These are phyloP conservation scores for Pseudopipra pipra DNA, from an alignment of 2,113 vertebrate genomes.

Conservation along the genomic window DNA sequence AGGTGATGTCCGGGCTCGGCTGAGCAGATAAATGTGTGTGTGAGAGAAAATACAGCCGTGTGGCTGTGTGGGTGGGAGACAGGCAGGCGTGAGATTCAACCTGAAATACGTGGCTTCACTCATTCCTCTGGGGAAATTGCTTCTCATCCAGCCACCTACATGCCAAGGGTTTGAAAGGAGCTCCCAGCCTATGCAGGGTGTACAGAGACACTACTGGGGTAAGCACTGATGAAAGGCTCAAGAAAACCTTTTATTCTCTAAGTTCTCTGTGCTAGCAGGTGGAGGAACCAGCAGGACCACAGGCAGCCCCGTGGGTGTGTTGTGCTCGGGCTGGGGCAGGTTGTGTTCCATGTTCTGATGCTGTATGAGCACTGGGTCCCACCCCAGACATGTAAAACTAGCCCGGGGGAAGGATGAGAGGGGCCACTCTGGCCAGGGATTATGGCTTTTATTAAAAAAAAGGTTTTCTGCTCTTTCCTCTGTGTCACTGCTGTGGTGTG, in stretches of 20 bases:
- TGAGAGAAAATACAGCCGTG: background rate
- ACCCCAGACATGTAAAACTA: rapidly evolving
- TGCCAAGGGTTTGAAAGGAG: background rate
- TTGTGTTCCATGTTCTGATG: background rate
- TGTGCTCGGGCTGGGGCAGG: background rate
- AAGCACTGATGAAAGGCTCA: background rate
- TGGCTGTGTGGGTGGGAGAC: background rate
- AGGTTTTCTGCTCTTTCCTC: background rate
- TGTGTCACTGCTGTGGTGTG: rapidly evolving
- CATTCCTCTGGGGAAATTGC: background rate
- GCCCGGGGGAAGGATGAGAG: background rate
- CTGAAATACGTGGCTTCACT: background rate
- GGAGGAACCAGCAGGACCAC: background rate
- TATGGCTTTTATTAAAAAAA: background rate
- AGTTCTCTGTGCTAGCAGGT: background rate
- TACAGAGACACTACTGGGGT: background rate
- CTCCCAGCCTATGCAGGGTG: background rate
- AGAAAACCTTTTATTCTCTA: background rate
- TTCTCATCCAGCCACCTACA: background rate
- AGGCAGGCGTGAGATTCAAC: background rate
- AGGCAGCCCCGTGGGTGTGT: background rate
- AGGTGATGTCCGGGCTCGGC: background rate
- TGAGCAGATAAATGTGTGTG: background rate
- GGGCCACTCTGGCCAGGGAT: background rate
- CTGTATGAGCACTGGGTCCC: background rate